These are phyloP conservation scores for Sphaerophoria taeniata DNA, from an alignment of 2,888 invertebrate genomes.

Conservation along the genomic window DNA sequence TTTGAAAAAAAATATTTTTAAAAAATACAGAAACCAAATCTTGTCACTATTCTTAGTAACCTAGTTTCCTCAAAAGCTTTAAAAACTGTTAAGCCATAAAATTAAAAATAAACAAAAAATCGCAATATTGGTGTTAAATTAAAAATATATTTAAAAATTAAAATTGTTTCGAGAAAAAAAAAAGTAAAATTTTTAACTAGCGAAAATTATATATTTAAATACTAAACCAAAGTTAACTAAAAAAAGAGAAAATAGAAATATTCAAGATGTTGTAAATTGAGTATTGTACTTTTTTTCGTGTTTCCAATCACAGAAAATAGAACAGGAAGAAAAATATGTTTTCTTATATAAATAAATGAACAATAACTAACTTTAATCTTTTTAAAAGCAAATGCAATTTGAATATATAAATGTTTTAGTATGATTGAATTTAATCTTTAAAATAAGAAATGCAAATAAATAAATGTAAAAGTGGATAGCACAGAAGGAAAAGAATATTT, in stretches of 20 bases:
- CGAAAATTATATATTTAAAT: conserved; percentile 54
- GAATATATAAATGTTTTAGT: conserved; percentile 32
- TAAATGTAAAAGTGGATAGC: not conserved
- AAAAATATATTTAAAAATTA: conserved; percentile 26
- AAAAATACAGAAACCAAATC: conserved; percentile 10
- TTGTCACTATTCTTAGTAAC: conserved; percentile 18
- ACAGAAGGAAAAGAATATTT: not conserved
- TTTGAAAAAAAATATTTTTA: not conserved
- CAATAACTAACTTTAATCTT: conserved; percentile 65
- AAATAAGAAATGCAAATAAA: conserved; percentile 22
- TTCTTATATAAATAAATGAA: conserved; percentile 56
- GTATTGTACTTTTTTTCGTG: conserved; percentile 56
- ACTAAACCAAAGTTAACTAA: conserved; percentile 52
- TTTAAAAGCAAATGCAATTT: conserved; percentile 30
- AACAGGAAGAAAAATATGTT: conserved; percentile 1
- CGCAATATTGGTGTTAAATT: conserved; percentile 68
- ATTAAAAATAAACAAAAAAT: conserved; percentile 23
- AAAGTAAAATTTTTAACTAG: conserved; percentile 57
- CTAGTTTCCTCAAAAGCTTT: conserved; percentile 68
- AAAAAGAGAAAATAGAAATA: conserved; percentile 44
- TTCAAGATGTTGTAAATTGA: conserved; percentile 65
- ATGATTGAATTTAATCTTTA: conserved; percentile 1
- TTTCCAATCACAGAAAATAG: conserved; percentile 42
- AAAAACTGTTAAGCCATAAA: conserved; percentile 38
- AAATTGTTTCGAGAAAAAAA: conserved; percentile 26